Evolutionary conservation across 2,888 invertebrate genomes (phyloP), one percentile per base, ranked within the genome.

Genomic region (Nymphalis polychloros): DNA sequence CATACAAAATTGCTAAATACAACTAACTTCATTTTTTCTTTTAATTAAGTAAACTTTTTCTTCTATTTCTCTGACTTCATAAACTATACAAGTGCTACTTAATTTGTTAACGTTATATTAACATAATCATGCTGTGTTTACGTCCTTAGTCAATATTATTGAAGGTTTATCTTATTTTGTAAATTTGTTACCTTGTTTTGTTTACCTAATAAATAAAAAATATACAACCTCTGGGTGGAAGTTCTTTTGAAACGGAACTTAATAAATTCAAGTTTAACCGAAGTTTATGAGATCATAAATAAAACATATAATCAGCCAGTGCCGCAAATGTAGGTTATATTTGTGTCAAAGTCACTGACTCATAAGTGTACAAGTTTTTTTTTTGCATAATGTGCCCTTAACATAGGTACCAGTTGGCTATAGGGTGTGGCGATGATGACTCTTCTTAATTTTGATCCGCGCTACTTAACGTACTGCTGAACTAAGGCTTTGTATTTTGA

Each of bases 261-360:
- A 55, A 55, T 55, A 55, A 52, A 52, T 20, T 52, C 52, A 52
- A 55, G 55, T 55, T 55, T 55, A 27, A 55, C 17, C 55, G 55
- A 55, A 55, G 55, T 55, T 55, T 55, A 55, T 55, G 55, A 55
- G 31, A 55, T 55, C 19, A 69, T 69, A 67, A 69, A 67, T 69
- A 69, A 72, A 65, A 70, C 70, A 70, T 72, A 63, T 63, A 67
- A 60, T 64, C 60, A 67, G n/a, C 50, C 41, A 71, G 48, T 68
- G 64, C 59, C 49, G 55, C 52, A 68, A 62, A 64, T 47, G 64
- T 52, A 64, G 64, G 19, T 61, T 67, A 63, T 68, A 74, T 72
- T 68, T 72, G 72, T 75, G 76, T 76, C 76, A 76, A 76, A 76
- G 76, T 71, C 76, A 69, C 68, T 76, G 72, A 71, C 68, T 75